Percentiles rank a stretch among this genome's conserved stretches.
These are phyloP conservation scores for Patella depressa DNA, from an alignment of 2,888 invertebrate species.

Conservation along the genomic window DNA sequence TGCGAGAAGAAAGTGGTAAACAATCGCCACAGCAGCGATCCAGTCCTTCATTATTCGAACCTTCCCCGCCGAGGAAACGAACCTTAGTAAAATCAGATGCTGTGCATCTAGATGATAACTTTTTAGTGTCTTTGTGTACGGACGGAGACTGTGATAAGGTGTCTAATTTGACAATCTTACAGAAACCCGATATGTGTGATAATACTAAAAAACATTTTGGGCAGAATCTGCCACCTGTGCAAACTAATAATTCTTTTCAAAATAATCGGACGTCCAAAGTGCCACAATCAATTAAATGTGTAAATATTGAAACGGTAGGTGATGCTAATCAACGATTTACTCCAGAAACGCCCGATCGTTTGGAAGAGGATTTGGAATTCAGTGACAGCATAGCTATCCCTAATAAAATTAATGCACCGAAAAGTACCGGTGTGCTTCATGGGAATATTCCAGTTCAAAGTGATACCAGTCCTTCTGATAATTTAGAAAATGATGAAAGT, in stretches of 20 bases:
- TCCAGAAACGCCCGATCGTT: slow-evolving; percentile 49
- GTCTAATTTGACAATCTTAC: slow-evolving; percentile 25
- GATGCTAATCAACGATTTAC: slow-evolving; percentile 43
- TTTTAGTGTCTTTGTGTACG: slow-evolving; percentile 75
- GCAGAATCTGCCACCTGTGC: neutral
- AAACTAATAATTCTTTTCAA: neutral
- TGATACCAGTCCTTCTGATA: slow-evolving; percentile 62
- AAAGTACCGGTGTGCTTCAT: slow-evolving; percentile 32
- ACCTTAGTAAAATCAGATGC: slow-evolving; percentile 84
- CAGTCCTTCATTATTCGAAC: slow-evolving; percentile 48
- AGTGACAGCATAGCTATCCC: slow-evolving; percentile 51
- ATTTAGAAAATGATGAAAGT: slow-evolving; percentile 54
- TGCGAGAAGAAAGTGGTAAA: slow-evolving; percentile 18
- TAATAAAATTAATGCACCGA: slow-evolving; percentile 18
- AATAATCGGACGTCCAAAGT: slow-evolving; percentile 10
- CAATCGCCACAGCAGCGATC: slow-evolving; percentile 41
- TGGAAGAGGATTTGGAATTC: slow-evolving; percentile 55
- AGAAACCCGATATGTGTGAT: slow-evolving; percentile 6
- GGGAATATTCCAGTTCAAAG: slow-evolving; percentile 42
- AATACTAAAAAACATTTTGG: slow-evolving; percentile 7
- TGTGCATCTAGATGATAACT: slow-evolving; percentile 77
- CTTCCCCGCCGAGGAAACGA: slow-evolving; percentile 75
- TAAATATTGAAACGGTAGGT: slow-evolving; percentile 25
- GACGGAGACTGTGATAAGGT: slow-evolving; percentile 22
- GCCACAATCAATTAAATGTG: slow-evolving; percentile 9